phyloP scores from a whole-genome alignment of 1,140 invertebrate genomes.

The Trinorchestia longiramus region DNA sequence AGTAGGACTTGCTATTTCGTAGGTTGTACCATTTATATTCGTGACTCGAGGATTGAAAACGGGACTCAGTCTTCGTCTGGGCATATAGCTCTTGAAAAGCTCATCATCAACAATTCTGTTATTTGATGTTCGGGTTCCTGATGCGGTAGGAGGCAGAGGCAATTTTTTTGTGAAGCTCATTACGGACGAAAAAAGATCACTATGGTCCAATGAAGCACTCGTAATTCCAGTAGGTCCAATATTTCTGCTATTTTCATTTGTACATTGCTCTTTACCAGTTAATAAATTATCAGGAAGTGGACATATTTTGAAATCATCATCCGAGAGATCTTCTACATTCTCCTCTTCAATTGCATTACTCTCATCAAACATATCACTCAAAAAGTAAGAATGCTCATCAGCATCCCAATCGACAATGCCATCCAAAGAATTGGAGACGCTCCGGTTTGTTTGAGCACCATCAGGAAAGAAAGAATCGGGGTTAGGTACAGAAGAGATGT shows the following conservation, averaged over 20 bases:
- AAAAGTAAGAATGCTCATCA: background rate
- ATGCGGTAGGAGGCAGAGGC: background rate
- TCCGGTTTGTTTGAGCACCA: background rate
- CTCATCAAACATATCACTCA: constrained; percentile 25
- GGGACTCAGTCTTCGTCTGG: background rate
- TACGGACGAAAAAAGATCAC: background rate
- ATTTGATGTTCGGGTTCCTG: background rate
- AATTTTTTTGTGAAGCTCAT: constrained; percentile 19
- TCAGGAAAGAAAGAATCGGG: background rate
- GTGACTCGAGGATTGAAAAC: background rate
- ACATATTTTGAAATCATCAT: background rate
- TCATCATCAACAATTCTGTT: background rate
- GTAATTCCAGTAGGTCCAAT: background rate
- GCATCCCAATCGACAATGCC: background rate
- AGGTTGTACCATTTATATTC: background rate
- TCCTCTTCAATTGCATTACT: constrained; percentile 19
- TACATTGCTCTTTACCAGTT: background rate
- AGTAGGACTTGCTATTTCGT: background rate
- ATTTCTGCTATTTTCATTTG: background rate
- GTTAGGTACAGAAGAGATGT: background rate
- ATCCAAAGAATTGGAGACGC: background rate
- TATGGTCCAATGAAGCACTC: background rate
- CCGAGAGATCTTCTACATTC: background rate
- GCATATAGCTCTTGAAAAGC: background rate
- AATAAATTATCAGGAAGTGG: background rate